A percentile compares a stretch with the other conserved stretches of the same genome.
Conservation (phyloP, 1,140 invertebrate genomes). For the Lethocerus indicus region DNA sequence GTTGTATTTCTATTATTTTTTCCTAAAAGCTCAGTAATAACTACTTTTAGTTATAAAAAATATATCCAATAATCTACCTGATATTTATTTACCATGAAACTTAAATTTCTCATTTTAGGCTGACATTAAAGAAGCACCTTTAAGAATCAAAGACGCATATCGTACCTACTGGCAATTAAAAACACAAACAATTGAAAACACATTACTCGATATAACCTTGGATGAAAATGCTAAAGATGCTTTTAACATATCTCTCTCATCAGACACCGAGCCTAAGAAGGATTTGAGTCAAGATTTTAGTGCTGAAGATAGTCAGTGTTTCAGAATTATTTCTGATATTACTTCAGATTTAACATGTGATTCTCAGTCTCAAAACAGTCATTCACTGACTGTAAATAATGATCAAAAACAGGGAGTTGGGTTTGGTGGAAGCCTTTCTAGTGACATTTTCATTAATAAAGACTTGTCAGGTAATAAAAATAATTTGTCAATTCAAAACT, state of each 20-base stretch:
- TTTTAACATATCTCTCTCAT: constrained; percentile 9
- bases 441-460: too few species aligned
- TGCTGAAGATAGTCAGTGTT: constrained; percentile 8
- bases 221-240: constrained; percentile 20
- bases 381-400: not conserved
- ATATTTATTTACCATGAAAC: too few species aligned
- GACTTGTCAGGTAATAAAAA: too few species aligned
- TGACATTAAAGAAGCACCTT: constrained; percentile 56
- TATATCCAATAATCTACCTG: constrained; percentile 8
- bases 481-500: too few species aligned
- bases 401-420: too few species aligned
- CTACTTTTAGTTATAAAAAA: too few species aligned
- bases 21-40: not conserved
- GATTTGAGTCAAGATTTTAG: not conserved
- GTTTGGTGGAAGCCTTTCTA: too few species aligned
- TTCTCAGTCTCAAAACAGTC: not conserved
- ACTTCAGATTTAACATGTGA: not conserved
- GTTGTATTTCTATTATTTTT: not conserved
- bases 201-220: constrained; percentile 31
- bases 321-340: constrained; percentile 7
- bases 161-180: constrained; percentile 65
- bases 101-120: constrained; percentile 35
- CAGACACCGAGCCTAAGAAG: not conserved
- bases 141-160: constrained; percentile 53
- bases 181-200: constrained; percentile 42